Percentiles rank a stretch among this genome's conserved stretches.
Conservation (phyloP, 2,888 invertebrate species). For the Noctua janthina region DNA sequence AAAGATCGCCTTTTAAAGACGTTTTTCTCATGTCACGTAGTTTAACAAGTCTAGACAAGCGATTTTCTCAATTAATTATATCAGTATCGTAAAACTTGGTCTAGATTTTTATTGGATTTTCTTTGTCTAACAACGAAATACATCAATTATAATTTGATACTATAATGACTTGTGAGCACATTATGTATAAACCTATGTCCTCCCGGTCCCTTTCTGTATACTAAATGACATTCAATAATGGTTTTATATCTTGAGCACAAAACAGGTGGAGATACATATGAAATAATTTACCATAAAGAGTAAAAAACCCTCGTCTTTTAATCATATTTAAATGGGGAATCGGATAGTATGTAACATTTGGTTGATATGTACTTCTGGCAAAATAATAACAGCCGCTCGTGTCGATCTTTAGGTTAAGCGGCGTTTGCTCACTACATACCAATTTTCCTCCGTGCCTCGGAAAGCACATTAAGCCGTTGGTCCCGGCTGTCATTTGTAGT, state of each 20-base stretch:
- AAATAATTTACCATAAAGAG: constrained; percentile 74
- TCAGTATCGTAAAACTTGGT: constrained; percentile 7
- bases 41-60: constrained; percentile 19
- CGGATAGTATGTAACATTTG: constrained; percentile 58
- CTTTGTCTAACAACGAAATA: neutral
- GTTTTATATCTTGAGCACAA: constrained; percentile 46
- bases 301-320: constrained; percentile 69
- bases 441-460: no score
- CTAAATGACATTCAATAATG: constrained; percentile 59
- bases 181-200: constrained; percentile 20
- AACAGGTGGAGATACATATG: constrained; percentile 62
- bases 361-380: constrained; percentile 32
- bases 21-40: constrained; percentile 33
- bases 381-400: no score
- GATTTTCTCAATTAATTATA: constrained; percentile 29
- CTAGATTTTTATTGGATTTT: neutral
- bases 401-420: no score
- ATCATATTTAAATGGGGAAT: constrained; percentile 71
- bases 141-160: constrained; percentile 37
- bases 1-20: constrained; percentile 32
- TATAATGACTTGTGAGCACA: constrained; percentile 12
- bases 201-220: constrained; percentile 24
- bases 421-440: no score
- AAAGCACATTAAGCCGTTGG: no score
- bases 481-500: no score